A percentile compares a stretch with the other conserved stretches of the same genome.
phyloP scores from a whole-genome alignment of 2,113 vertebrate genomes.

The Empidonax alnorum region DNA sequence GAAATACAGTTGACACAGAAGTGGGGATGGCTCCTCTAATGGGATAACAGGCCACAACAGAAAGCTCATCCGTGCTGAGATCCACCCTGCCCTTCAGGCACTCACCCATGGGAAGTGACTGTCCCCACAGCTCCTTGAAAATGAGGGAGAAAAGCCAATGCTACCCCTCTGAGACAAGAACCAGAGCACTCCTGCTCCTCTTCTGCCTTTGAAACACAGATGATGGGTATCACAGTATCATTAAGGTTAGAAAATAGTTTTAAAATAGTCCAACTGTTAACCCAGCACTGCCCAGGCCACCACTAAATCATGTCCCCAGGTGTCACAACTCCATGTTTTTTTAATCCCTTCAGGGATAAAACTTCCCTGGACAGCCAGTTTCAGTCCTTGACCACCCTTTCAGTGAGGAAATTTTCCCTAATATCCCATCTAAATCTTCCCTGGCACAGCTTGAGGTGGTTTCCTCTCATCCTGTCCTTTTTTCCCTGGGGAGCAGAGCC shows the following conservation, averaged over 20 bases:
- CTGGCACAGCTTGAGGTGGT: neutral
- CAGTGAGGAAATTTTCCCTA: neutral
- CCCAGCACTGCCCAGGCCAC: neutral
- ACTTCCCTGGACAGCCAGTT: neutral
- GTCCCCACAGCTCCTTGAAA: neutral
- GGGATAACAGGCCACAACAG: accelerated
- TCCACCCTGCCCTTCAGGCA: neutral
- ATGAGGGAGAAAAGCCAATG: neutral
- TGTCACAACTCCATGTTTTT: neutral
- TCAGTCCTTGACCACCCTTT: neutral
- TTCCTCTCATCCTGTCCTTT: neutral
- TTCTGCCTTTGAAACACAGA: neutral
- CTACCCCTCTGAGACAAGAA: neutral
- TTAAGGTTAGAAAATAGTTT: neutral
- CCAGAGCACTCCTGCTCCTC: neutral
- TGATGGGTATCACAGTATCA: accelerated
- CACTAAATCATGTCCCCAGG: neutral
- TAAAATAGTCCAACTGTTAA: neutral
- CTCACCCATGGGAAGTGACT: neutral
- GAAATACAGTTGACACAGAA: neutral
- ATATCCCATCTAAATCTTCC: neutral
- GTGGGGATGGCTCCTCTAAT: neutral
- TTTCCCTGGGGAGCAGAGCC: neutral
- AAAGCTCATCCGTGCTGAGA: neutral
- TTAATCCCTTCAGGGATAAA: neutral